Percentiles rank a stretch among this genome's conserved stretches.
Evolutionary conservation across 2,888 invertebrate genomes (phyloP).

Genomic region (Troides helena): DNA sequence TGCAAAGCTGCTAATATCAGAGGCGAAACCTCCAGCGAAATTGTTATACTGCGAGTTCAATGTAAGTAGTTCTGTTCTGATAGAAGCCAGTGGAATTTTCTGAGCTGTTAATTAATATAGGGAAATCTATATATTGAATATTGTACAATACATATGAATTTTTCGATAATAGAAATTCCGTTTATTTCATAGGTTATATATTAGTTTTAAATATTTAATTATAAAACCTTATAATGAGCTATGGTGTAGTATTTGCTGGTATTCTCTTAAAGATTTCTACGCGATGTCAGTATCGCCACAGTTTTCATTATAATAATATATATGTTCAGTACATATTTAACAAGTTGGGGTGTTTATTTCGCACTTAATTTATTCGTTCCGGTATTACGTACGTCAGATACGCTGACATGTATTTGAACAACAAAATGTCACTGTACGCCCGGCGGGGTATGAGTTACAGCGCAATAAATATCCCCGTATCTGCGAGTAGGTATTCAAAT

Average conservation of each 20-base stretch:
- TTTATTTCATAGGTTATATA: no score
- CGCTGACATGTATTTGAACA: slow-evolving; percentile 53
- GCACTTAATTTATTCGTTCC: slow-evolving; percentile 57
- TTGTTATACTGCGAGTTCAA: slow-evolving; percentile 88
- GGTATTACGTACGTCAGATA: slow-evolving; percentile 55
- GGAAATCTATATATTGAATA: no score
- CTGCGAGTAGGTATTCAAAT: slow-evolving; percentile 71
- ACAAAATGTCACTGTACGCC: slow-evolving; percentile 64
- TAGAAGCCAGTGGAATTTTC: not conserved
- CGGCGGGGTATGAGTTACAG: slow-evolving; percentile 62
- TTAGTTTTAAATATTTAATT: no score
- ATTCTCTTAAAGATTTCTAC: not conserved
- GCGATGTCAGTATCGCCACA: not conserved
- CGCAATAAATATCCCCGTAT: slow-evolving; percentile 70
- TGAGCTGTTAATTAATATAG: not conserved
- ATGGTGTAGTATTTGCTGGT: no score
- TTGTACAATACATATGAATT: no score
- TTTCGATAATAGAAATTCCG: no score
- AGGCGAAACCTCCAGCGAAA: slow-evolving; percentile 89
- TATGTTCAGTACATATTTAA: not conserved
- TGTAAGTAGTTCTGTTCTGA: slow-evolving; percentile 82
- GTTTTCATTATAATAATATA: not conserved
- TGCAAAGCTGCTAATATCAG: slow-evolving; percentile 90
- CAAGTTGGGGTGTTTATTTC: not conserved
- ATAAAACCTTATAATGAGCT: no score